Conservation (phyloP, 2,888 invertebrate genomes). For the Idaea biselata region DNA sequence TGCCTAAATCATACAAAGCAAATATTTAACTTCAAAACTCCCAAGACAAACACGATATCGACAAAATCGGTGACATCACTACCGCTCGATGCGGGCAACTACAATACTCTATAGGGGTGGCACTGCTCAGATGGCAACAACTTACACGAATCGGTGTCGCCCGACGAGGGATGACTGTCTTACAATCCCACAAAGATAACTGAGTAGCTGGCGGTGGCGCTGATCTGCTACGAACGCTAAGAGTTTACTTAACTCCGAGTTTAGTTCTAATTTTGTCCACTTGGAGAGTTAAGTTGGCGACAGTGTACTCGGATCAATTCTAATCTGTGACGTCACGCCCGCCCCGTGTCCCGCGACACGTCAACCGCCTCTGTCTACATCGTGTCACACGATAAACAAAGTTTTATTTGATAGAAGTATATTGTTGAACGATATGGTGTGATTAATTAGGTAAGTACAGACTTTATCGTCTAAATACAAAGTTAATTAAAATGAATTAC, state of each 20-base stretch:
- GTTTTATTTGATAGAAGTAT: conserved; percentile 22
- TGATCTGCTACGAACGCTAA: neutral
- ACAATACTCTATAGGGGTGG: conserved; percentile 51
- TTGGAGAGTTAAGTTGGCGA: conserved; percentile 24
- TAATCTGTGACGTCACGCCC: conserved; percentile 62
- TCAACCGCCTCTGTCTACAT: conserved; percentile 34
- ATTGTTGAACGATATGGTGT: conserved; percentile 5
- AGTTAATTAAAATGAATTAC: neutral
- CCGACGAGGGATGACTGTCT: conserved; percentile 9
- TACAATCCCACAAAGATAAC: neutral
- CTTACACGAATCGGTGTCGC: conserved; percentile 59
- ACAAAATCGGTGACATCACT: conserved; percentile 42
- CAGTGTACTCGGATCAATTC: conserved; percentile 62
- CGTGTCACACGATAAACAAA: conserved; percentile 23
- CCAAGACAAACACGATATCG: conserved; percentile 27
- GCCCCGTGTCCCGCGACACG: conserved; percentile 39
- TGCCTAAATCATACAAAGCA: neutral
- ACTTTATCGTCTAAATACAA: neutral
- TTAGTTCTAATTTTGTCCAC: neutral
- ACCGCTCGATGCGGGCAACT: conserved; percentile 11
- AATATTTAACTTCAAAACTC: neutral
- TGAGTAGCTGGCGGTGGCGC: neutral
- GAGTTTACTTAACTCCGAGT: neutral
- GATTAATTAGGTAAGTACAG: neutral
- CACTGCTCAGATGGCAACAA: conserved; percentile 63